Conservation (phyloP, 2,113 vertebrate genomes). For the Tichodroma muraria region DNA sequence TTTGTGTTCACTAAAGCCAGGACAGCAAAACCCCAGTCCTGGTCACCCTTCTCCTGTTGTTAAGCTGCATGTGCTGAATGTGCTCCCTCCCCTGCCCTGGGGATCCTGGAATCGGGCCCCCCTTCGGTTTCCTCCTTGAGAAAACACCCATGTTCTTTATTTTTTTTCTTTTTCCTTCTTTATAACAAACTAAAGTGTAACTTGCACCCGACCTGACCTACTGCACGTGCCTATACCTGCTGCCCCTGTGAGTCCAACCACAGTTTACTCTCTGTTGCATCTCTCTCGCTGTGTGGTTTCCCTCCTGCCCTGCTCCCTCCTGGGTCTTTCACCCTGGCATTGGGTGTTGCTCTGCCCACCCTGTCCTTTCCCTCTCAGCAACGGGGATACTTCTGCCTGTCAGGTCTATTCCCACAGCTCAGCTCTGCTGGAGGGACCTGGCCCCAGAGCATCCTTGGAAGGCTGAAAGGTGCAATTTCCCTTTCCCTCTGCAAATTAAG, state of each 20-base stretch:
- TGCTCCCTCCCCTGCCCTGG: background rate
- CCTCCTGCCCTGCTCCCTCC: background rate
- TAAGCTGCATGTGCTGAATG: slow-evolving; percentile 40
- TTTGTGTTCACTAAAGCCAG: slow-evolving; percentile 15
- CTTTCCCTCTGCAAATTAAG: background rate
- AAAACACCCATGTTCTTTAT: slow-evolving; percentile 19
- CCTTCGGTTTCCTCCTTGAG: background rate
- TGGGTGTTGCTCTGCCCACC: background rate
- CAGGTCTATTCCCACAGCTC: background rate
- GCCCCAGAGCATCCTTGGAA: background rate
- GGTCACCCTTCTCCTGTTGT: background rate
- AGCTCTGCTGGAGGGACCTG: background rate
- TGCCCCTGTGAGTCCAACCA: slow-evolving; percentile 60
- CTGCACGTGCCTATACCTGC: slow-evolving; percentile 57
- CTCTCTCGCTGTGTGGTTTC: slow-evolving; percentile 18
- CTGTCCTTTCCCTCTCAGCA: background rate
- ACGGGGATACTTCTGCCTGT: background rate
- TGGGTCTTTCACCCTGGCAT: background rate
- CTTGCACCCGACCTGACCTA: slow-evolving; percentile 55
- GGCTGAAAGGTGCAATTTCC: slow-evolving; percentile 47
- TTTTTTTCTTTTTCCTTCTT: slow-evolving; percentile 51
- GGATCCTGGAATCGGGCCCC: background rate
- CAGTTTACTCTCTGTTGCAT: slow-evolving; percentile 59
- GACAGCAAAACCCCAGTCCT: slow-evolving; percentile 52
- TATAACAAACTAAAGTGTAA: slow-evolving; percentile 63